phyloP scores from a whole-genome alignment of 2,888 invertebrate genomes.

The Leptinotarsa peninsularis region DNA sequence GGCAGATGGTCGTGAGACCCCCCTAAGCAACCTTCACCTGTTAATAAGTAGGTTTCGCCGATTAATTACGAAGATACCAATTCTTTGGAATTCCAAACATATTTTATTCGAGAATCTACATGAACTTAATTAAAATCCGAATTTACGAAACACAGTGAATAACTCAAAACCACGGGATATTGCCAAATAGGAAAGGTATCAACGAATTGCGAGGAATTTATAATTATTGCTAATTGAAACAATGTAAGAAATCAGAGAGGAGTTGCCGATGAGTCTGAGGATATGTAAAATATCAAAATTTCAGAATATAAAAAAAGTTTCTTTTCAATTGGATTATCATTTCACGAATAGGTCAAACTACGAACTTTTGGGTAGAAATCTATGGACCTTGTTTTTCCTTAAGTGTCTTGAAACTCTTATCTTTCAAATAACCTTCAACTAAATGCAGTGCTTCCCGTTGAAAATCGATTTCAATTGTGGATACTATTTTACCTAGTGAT shows the following conservation, averaged over 20 bases:
- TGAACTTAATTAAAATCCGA: neutral
- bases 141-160: neutral
- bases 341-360: no score
- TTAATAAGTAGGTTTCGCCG: neutral
- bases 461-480: no score
- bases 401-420: no score
- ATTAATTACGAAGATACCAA: neutral
- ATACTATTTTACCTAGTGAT: no score
- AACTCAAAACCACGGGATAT: neutral
- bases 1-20: neutral
- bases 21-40: neutral
- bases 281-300: no score
- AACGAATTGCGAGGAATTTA: neutral
- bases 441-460: no score
- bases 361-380: no score
- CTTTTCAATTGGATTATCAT: no score
- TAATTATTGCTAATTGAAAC: neutral
- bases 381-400: no score
- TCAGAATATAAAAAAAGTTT: no score
- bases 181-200: neutral
- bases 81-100: neutral
- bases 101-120: neutral
- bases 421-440: no score
- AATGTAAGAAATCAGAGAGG: neutral
- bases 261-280: neutral